phyloP scores from a whole-genome alignment of 2,113 vertebrate species.

The Pterophyllum scalare region DNA sequence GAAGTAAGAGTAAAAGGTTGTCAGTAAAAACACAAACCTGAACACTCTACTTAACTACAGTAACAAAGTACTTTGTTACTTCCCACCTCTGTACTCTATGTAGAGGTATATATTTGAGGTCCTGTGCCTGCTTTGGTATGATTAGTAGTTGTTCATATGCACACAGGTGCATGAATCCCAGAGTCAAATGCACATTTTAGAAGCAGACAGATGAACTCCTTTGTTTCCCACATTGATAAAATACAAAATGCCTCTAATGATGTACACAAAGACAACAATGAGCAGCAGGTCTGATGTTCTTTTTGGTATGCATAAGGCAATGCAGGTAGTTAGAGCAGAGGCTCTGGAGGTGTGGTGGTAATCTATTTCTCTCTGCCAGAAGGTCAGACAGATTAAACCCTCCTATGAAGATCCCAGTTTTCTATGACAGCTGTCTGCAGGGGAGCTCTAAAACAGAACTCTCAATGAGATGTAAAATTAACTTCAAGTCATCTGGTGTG shows the following conservation, averaged over 20 bases:
- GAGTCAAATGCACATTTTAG: conserved; percentile 37
- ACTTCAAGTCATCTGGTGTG: conserved; percentile 66
- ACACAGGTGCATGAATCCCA: not conserved
- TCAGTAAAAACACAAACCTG: too few species aligned
- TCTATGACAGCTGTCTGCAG: conserved; percentile 74
- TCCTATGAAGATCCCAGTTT: conserved; percentile 75
- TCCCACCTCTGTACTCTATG: not conserved
- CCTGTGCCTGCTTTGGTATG: conserved; percentile 3
- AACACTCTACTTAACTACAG: not conserved
- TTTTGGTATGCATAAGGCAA: conserved; percentile 62
- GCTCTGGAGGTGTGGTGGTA: conserved; percentile 67
- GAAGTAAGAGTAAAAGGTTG: not conserved
- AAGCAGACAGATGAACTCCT: conserved; percentile 20
- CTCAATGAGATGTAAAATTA: conserved; percentile 80
- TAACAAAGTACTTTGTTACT: not conserved
- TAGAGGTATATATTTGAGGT: not conserved
- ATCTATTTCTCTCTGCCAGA: conserved; percentile 76
- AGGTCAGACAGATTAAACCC: conserved; percentile 80
- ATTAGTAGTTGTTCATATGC: conserved; percentile 37
- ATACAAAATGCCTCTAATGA: conserved; percentile 50
- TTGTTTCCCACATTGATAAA: conserved; percentile 24
- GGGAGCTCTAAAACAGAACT: conserved; percentile 72
- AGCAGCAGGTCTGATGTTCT: conserved; percentile 43
- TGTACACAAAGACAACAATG: conserved; percentile 46
- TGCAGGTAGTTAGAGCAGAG: conserved; percentile 52